Percentiles rank a stretch among this genome's conserved stretches.
phyloP scores from a whole-genome alignment of 2,113 vertebrate genomes.

The Jacana jacana region DNA sequence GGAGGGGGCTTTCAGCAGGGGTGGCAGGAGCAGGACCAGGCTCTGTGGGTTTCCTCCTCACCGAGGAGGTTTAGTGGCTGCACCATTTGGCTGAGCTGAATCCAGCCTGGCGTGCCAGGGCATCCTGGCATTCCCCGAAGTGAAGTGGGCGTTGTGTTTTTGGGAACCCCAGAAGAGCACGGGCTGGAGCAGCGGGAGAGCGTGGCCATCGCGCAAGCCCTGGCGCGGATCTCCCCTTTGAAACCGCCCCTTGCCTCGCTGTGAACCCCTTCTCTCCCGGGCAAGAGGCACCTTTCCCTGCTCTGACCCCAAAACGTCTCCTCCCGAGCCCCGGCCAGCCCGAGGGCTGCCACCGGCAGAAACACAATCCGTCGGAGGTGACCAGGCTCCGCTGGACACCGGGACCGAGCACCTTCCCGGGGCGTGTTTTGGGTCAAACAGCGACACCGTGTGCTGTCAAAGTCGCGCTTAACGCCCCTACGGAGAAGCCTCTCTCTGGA shows the following conservation, averaged over 20 bases:
- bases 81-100: background rate
- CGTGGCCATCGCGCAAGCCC: accelerated
- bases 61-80: background rate
- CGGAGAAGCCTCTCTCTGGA: background rate
- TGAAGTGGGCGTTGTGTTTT: accelerated
- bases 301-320: background rate
- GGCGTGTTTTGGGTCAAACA: background rate
- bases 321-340: background rate
- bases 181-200: accelerated
- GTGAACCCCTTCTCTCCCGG: background rate
- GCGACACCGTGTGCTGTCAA: background rate
- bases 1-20: accelerated
- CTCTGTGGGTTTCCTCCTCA: accelerated
- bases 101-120: background rate
- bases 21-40: background rate
- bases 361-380: background rate
- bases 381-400: background rate
- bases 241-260: background rate
- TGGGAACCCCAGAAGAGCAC: background rate
- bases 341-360: background rate
- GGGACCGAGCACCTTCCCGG: background rate
- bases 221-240: background rate
- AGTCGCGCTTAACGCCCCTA: background rate
- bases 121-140: background rate
- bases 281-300: background rate